Base-by-base conservation (phyloP, 2,888 invertebrate genomes). In the Myopa tessellatipennis region DNA sequence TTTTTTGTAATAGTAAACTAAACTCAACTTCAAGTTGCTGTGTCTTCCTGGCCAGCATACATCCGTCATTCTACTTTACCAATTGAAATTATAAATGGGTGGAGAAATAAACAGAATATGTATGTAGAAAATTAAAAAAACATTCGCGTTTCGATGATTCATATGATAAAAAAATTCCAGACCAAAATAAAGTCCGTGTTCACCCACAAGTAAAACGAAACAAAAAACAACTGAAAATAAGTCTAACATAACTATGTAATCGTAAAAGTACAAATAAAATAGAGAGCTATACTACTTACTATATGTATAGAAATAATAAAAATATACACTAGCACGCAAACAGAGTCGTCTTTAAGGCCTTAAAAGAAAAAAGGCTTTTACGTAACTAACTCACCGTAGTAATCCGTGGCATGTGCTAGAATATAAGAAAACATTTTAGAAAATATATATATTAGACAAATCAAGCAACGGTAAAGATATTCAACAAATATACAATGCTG, bases 351-450 rank as follows among this genome's bases (percentile, higher is more conserved):
- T 50, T 58, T n/a, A 45, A 45, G 40, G 45, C 12, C n/a, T 65
- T 36, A 50, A 36, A 65, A 38, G 14, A n/a, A 75, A 14, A 58
- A 52, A 16, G 18, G 7, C n/a, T 12, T 58, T 12, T 40, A 93
- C 52, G 78, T 65, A 93, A 91, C 92, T 92, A 93, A 97, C 98
- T 97, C 96, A 98, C 98, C 98, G 96, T 98, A 98, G 92, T 98
- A 98, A 92, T 97, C 98, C 93, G 97, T 96, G 90, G 97, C 96
- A 94, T 96, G 97, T 92, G 97, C 97, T 96, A 91, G 85, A 88
- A 87, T 84, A 84, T 82, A 83, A 83, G 82, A 85, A 84, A 85
- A 82, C 26, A 26, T 26, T 26, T 55, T 45, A 84, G 83, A 82
- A 81, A 82, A 85, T 74, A 58, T 50, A 74, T 76, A 58, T 50